Evolutionary conservation across 2,888 invertebrate genomes (phyloP), one percentile per base, ranked within the genome.

Genomic region (Drosophila histrio): DNA sequence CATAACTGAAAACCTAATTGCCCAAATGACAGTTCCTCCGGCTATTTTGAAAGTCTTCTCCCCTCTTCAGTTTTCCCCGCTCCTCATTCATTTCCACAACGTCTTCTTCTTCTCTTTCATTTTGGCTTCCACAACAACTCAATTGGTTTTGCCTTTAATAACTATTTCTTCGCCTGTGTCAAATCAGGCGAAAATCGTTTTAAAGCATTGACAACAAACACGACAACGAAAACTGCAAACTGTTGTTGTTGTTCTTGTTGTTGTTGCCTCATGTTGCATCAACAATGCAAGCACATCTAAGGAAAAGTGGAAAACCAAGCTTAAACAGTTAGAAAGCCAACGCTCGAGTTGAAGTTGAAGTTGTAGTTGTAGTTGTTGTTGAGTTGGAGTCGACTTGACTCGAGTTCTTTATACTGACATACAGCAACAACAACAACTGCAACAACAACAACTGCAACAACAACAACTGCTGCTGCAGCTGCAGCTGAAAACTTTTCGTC

Each of bases 171-270:
- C 77, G 74, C 74, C 72, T 77, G 70, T 82, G 82, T 89, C 82
- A 85, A 87, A 82, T 76, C 82, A 75, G 79, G 85, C 75, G 81
- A 85, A 88, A 85, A 87, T 82, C 84, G 88, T 73, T 85, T 88
- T 79, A 88, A 74, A 69, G 66, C 78, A 72, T 87, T 82, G 81
- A 82, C 87, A 82, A 87, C 82, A 68, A 62, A 82, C 86, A 85
- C 83, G 82, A 80, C 81, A 64, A 36, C 62, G 34, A 65, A 46
- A 39, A 63, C 49, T 17, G 24, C 26, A 41, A 56, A 52, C n/a
- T 47, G 21, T 11, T 21, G 32, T 19, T 46, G 34, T 11, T 50
- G 53, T 38, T 52, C 47, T n/a, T 38, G 49, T 61, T 61, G 72
- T 49, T 76, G 77, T 49, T 63, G 62, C 26, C 43, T 26, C 67